Conservation (phyloP, 2,113 vertebrate species). For the Psittacus erithacus region DNA sequence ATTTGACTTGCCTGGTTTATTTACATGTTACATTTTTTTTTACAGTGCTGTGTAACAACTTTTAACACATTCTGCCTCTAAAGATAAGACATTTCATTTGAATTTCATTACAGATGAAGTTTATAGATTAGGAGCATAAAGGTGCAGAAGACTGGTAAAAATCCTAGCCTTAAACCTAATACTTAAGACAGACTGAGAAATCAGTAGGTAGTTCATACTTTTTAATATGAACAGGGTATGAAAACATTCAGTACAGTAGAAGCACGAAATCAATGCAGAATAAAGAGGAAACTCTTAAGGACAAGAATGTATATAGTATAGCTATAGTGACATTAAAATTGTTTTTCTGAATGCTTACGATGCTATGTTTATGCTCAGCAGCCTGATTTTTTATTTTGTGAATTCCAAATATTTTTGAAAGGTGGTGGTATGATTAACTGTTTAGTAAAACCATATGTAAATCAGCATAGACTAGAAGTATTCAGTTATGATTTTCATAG, state of each 20-base stretch:
- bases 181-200: slow-evolving; percentile 32
- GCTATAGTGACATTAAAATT: background rate
- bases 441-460: background rate
- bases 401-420: background rate
- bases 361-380: background rate
- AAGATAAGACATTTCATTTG: background rate
- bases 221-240: background rate
- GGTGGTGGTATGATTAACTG: background rate
- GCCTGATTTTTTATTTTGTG: background rate
- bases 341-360: background rate
- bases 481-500: background rate
- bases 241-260: background rate
- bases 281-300: background rate
- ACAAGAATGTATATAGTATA: background rate
- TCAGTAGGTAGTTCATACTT: slow-evolving; percentile 44
- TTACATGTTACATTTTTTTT: background rate
- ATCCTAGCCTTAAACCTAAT: background rate
- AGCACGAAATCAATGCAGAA: background rate
- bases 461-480: background rate
- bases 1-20: background rate
- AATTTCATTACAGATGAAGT: background rate
- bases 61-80: background rate
- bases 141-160: background rate
- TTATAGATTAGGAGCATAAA: background rate
- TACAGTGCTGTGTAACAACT: background rate